Conservation (phyloP, 2,797 vertebrate species). For the Centropyge bicolor region DNA sequence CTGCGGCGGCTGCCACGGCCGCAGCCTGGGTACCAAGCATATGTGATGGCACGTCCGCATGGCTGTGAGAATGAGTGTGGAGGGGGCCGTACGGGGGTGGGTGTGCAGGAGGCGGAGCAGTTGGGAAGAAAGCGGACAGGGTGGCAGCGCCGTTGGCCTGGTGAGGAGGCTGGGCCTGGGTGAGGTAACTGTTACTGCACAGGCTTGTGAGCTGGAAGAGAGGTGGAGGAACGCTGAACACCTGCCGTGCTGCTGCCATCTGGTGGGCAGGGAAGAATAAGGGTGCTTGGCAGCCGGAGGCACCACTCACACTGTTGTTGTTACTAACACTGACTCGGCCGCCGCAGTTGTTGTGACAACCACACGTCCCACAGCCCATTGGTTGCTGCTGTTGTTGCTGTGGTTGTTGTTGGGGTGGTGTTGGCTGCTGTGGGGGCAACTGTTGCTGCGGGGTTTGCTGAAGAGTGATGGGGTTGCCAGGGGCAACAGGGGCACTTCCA, state of each 20-base stretch:
- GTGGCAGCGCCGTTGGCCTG: constrained; percentile 89
- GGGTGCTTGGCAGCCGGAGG: constrained; percentile 84
- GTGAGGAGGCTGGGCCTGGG: constrained; percentile 92
- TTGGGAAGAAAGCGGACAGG: constrained; percentile 89
- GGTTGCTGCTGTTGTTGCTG: constrained; percentile 77
- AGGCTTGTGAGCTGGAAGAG: constrained; percentile 91
- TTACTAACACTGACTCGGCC: constrained; percentile 81
- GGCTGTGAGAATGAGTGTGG: constrained; percentile 85
- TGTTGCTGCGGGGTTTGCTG: constrained; percentile 79
- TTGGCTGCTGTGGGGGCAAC: constrained; percentile 76
- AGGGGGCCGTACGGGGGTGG: constrained; percentile 88
- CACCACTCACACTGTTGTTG: constrained; percentile 67
- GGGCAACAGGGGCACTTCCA: constrained; percentile 62
- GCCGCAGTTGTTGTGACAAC: constrained; percentile 82
- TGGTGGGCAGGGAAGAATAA: constrained; percentile 90
- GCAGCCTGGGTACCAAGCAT: constrained; percentile 89
- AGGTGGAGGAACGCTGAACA: constrained; percentile 89
- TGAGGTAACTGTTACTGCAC: constrained; percentile 94
- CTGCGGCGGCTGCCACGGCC: constrained; percentile 39
- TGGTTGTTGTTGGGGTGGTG: constrained; percentile 77
- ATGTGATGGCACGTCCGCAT: constrained; percentile 85
- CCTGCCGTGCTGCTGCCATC: constrained; percentile 88
- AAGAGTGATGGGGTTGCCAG: constrained; percentile 73
- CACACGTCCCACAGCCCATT: constrained; percentile 77
- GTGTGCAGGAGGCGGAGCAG: constrained; percentile 82